A percentile compares a stretch with the other conserved stretches of the same genome.
Evolutionary conservation across 2,888 invertebrate genomes (phyloP).

Genomic region (Cordylochernes scorpioides): DNA sequence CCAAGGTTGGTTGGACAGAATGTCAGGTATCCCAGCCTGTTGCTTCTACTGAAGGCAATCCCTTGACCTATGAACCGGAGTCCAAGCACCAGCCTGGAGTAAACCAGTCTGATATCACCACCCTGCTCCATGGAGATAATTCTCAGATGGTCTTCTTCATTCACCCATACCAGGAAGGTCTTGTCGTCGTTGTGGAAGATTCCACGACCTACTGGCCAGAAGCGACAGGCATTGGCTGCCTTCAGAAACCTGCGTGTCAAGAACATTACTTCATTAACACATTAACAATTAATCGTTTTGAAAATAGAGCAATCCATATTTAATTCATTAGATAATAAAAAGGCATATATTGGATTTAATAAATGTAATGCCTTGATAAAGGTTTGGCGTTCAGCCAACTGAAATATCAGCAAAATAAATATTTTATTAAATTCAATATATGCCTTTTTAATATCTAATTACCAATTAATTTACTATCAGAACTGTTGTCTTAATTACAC

Average conservation of each 20-base stretch:
- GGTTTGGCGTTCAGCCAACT: too few species aligned
- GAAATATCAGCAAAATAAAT: too few species aligned
- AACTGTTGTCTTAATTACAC: too few species aligned
- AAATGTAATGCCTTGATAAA: too few species aligned
- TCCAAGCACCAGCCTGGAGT: constrained; percentile 49
- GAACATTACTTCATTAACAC: too few species aligned
- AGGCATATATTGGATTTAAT: too few species aligned
- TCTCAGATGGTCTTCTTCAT: constrained; percentile 28
- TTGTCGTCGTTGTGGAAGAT: constrained; percentile 48
- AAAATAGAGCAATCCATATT: too few species aligned
- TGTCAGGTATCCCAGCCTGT: constrained; percentile 81
- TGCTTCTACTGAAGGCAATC: constrained; percentile 39
- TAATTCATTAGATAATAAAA: too few species aligned
- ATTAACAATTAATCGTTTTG: too few species aligned
- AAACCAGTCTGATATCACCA: constrained; percentile 31
- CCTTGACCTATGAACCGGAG: constrained; percentile 24
- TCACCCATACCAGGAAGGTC: too few species aligned
- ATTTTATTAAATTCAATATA: too few species aligned
- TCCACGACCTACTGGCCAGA: constrained; percentile 87
- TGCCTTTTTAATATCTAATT: too few species aligned
- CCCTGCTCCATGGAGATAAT: constrained; percentile 28
- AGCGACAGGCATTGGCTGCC: constrained; percentile 80
- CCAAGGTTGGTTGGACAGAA: constrained; percentile 98
- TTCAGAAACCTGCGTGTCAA: constrained; percentile 28
- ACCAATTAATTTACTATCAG: constrained; percentile 4